These are phyloP conservation scores for Carassius gibelio DNA, from an alignment of 2,113 vertebrate species.

Conservation along the genomic window DNA sequence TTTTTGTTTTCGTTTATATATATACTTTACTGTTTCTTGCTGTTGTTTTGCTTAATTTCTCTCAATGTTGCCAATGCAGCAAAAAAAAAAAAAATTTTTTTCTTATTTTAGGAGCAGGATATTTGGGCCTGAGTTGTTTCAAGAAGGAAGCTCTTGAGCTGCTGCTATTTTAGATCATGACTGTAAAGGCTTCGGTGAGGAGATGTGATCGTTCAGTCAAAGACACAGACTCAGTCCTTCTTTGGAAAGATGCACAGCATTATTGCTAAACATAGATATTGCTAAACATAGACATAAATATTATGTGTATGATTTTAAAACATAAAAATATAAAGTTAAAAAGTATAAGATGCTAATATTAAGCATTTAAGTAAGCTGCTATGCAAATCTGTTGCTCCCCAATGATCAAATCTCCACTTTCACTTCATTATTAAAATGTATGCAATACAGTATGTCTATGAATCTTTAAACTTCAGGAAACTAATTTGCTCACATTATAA, in stretches of 20 bases:
- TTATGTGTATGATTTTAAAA: not conserved
- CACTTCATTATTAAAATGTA: not conserved
- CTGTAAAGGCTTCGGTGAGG: not conserved
- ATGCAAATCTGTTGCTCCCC: not conserved
- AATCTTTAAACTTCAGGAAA: too few relatives aligned
- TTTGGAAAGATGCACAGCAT: not conserved
- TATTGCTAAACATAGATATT: not conserved
- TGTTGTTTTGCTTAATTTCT: not conserved
- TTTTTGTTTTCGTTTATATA: too few relatives aligned
- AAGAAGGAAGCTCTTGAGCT: not conserved
- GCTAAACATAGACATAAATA: not conserved
- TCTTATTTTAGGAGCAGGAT: not conserved
- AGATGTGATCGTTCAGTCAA: not conserved
- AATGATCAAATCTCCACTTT: not conserved
- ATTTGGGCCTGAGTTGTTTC: not conserved
- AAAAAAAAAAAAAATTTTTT: too few relatives aligned
- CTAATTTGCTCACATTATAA: too few relatives aligned
- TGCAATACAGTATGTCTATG: too few relatives aligned
- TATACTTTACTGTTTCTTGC: not conserved
- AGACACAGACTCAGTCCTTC: not conserved
- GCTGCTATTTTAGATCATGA: constrained; percentile 26
- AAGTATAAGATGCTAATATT: too few relatives aligned
- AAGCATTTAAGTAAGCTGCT: not conserved
- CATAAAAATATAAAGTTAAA: not conserved
- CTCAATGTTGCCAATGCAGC: not conserved